These are phyloP conservation scores for Neomorphus geoffroyi DNA, from an alignment of 2,797 vertebrate species.

Conservation along the genomic window DNA sequence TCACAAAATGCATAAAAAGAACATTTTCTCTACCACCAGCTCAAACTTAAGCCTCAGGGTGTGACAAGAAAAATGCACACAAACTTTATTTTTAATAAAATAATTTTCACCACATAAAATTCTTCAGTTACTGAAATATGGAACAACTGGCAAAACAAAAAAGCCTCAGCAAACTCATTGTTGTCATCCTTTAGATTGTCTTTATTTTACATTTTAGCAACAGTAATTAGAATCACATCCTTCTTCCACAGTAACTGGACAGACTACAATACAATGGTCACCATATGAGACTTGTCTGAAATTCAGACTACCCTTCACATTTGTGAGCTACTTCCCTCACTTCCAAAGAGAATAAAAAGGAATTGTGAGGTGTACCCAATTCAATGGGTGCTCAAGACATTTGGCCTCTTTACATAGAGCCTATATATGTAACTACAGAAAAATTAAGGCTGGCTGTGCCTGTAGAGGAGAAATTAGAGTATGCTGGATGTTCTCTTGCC, in stretches of 20 bases:
- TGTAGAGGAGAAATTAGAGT: neutral
- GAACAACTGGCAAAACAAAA: neutral
- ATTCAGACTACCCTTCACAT: neutral
- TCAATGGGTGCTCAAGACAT: fast-evolving
- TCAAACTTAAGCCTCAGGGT: neutral
- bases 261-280: neutral
- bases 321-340: neutral
- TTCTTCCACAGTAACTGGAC: neutral
- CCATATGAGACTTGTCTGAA: neutral
- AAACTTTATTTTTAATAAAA: neutral
- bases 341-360: neutral
- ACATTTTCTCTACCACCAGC: neutral
- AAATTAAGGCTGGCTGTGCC: neutral
- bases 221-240: neutral
- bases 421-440: neutral
- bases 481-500: neutral
- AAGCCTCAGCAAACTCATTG: neutral
- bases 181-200: neutral
- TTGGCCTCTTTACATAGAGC: neutral
- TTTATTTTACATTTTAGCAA: neutral
- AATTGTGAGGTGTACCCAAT: neutral
- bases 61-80: neutral
- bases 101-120: neutral
- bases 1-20: neutral
- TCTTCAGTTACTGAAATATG: neutral